Percentiles rank a stretch among this genome's conserved stretches.
phyloP scores from a whole-genome alignment of 2,888 invertebrate genomes.

The Ditula angustiorana region DNA sequence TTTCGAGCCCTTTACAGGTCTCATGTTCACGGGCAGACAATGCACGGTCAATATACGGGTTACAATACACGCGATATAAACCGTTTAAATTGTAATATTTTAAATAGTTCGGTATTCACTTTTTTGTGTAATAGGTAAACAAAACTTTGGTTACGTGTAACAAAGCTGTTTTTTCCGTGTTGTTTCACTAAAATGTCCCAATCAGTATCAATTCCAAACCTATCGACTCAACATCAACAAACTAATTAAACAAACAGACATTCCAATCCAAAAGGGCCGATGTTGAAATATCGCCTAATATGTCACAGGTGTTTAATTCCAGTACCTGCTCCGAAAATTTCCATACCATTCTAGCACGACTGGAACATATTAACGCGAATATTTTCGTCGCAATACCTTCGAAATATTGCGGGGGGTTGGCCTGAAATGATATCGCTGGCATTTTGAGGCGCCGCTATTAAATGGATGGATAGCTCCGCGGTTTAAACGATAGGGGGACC shows the following conservation, averaged over 20 bases:
- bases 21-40: too few relatives aligned
- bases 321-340: slow-evolving; percentile 34
- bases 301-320: slow-evolving; percentile 29
- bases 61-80: too few relatives aligned
- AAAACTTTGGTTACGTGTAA: too few relatives aligned
- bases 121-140: too few relatives aligned
- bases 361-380: slow-evolving; percentile 38
- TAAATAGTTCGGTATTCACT: too few relatives aligned
- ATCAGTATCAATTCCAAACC: not conserved
- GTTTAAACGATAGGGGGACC: too few relatives aligned
- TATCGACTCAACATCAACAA: not conserved
- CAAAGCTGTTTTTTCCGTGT: too few relatives aligned
- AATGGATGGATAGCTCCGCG: too few relatives aligned
- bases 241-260: not conserved
- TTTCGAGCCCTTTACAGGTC: too few relatives aligned
- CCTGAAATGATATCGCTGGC: slow-evolving; percentile 31
- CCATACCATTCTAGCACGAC: slow-evolving; percentile 36
- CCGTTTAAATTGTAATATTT: too few relatives aligned
- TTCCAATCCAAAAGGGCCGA: slow-evolving; percentile 4
- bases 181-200: too few relatives aligned
- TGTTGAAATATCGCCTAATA: slow-evolving; percentile 14
- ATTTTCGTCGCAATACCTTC: slow-evolving; percentile 28
- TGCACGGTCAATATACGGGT: too few relatives aligned
- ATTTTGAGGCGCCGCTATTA: slow-evolving; percentile 20
- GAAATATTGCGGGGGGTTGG: slow-evolving; percentile 31